Conservation (phyloP, 2,888 invertebrate genomes). For the Drosophila koepferae region DNA sequence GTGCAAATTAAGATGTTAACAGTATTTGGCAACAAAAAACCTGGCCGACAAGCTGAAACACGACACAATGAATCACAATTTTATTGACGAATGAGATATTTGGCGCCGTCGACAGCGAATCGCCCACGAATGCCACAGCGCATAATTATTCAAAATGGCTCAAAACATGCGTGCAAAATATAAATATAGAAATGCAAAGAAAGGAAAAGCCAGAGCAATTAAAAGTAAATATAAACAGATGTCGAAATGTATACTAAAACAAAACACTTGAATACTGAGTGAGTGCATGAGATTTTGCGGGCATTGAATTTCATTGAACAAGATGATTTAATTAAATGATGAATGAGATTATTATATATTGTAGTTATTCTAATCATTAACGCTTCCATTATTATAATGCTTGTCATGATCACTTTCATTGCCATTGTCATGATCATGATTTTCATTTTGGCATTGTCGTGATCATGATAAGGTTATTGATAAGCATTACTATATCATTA, state of each 20-base stretch:
- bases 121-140: slow-evolving; percentile 12
- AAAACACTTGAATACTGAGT: slow-evolving; percentile 1
- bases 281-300: background rate
- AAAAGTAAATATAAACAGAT: slow-evolving; percentile 11
- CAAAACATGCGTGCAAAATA: slow-evolving; percentile 41
- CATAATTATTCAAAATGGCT: slow-evolving; percentile 31
- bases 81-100: slow-evolving; percentile 73
- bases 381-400: background rate
- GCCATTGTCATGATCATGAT: background rate
- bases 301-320: background rate
- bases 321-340: background rate
- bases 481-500: background rate
- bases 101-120: slow-evolving; percentile 50
- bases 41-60: slow-evolving; percentile 12
- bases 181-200: slow-evolving; percentile 36
- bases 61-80: slow-evolving; percentile 65
- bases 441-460: background rate
- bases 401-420: background rate
- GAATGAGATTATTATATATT: too few relatives aligned
- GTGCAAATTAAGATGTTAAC: slow-evolving; percentile 60
- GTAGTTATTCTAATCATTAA: too few relatives aligned
- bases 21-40: slow-evolving; percentile 39
- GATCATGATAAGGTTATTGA: background rate
- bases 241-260: background rate
- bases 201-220: slow-evolving; percentile 21